These are phyloP conservation scores for Philhelius pedissequus DNA, from an alignment of 2,888 invertebrate species.

Conservation along the genomic window DNA sequence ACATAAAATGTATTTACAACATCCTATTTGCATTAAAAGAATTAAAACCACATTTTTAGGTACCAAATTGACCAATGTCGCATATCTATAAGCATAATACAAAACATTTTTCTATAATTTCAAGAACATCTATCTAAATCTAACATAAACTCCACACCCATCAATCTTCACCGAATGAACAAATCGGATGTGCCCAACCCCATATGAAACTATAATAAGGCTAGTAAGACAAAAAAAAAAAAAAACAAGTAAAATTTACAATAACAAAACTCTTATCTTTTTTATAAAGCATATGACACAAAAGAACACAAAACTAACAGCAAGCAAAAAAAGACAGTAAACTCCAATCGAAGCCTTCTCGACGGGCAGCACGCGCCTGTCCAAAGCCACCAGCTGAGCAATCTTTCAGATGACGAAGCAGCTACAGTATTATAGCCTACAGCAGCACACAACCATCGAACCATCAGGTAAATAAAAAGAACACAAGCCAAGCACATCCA, in stretches of 20 bases:
- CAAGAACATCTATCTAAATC: conserved; percentile 31
- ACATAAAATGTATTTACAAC: too few species aligned
- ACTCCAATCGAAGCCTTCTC: conserved; percentile 13
- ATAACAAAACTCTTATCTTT: conserved; percentile 16
- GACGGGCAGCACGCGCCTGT: conserved; percentile 65
- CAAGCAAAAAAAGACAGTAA: not conserved
- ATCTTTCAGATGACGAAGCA: conserved; percentile 67
- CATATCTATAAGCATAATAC: too few species aligned
- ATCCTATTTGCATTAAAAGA: too few species aligned
- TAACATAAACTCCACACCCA: conserved; percentile 54
- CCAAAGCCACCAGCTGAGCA: conserved; percentile 65
- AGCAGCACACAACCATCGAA: too few species aligned
- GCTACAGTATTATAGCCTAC: conserved; percentile 15
- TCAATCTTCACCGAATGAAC: conserved; percentile 50
- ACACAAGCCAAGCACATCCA: not conserved
- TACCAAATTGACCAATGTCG: conserved; percentile 29
- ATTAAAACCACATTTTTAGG: not conserved
- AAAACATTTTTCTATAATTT: not conserved
- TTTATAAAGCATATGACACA: conserved; percentile 27
- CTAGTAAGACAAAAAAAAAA: conserved; percentile 21
- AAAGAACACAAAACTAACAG: not conserved
- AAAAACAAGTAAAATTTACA: not conserved
- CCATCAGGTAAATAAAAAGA: conserved; percentile 26
- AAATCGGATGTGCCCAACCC: conserved; percentile 66
- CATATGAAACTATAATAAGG: conserved; percentile 56